phyloP scores from a whole-genome alignment of 2,113 vertebrate genomes.

The Actenoides hombroni region DNA sequence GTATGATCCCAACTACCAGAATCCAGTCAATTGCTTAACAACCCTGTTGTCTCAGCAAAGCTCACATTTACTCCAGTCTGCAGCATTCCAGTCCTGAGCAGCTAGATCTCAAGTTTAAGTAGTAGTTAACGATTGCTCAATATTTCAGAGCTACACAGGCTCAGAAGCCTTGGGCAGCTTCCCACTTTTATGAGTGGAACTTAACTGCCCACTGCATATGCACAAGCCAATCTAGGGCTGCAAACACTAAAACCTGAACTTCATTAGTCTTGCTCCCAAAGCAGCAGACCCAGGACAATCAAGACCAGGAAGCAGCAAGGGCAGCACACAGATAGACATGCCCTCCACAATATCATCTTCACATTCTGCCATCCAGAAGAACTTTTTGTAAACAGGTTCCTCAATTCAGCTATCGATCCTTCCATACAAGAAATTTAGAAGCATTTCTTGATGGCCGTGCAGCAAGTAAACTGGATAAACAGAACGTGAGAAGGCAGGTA shows the following conservation, averaged over 20 bases:
- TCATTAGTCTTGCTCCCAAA: background rate
- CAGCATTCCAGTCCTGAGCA: background rate
- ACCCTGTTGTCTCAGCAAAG: conserved; percentile 12
- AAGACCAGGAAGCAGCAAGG: background rate
- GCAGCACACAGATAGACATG: background rate
- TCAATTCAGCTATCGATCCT: background rate
- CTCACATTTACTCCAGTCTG: conserved; percentile 13
- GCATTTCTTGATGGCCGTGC: background rate
- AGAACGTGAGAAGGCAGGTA: background rate
- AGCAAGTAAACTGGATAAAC: background rate
- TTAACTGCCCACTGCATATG: background rate
- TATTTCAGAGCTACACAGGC: background rate
- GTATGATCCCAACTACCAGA: background rate
- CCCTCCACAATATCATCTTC: background rate
- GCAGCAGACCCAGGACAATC: background rate
- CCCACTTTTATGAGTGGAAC: background rate
- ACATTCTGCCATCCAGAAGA: background rate
- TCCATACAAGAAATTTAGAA: background rate
- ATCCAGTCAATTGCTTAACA: conserved; percentile 16
- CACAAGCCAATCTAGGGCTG: background rate
- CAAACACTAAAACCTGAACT: background rate
- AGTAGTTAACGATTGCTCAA: background rate
- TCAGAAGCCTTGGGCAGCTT: background rate
- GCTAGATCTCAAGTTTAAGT: background rate
- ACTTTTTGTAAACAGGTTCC: background rate